These are phyloP conservation scores for Ganaspis brasiliensis DNA, from an alignment of 2,888 invertebrate genomes.

Conservation along the genomic window DNA sequence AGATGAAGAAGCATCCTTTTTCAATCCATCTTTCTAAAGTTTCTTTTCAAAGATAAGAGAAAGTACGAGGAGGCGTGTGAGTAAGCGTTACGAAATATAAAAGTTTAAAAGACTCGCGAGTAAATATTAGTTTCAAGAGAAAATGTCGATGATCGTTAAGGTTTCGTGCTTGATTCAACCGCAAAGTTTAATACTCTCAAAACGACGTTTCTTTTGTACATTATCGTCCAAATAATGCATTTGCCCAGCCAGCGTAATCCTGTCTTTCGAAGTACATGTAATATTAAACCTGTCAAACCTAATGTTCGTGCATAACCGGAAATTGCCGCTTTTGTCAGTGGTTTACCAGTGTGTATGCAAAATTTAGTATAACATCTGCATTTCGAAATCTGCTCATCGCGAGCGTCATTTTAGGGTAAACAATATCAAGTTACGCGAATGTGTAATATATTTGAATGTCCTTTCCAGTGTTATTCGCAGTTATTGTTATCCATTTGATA, in stretches of 20 bases:
- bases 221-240: too few relatives aligned
- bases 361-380: slow-evolving; percentile 14
- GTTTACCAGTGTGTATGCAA: not conserved
- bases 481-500: not conserved
- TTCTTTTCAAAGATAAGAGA: slow-evolving; percentile 17
- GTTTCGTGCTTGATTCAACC: not conserved
- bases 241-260: too few relatives aligned
- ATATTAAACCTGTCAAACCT: slow-evolving; percentile 8
- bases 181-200: not conserved
- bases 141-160: slow-evolving; percentile 14
- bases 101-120: slow-evolving; percentile 10
- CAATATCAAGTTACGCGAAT: slow-evolving; percentile 17
- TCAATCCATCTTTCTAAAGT: not conserved
- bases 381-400: slow-evolving; percentile 14
- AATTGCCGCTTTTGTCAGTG: slow-evolving; percentile 15
- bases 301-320: not conserved
- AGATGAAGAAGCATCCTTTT: not conserved
- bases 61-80: not conserved
- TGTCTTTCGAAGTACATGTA: not conserved
- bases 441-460: not conserved
- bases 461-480: not conserved
- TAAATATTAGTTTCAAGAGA: not conserved
- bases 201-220: not conserved
- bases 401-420: not conserved
- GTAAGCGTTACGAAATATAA: slow-evolving; percentile 16